Evolutionary conservation across 2,888 invertebrate genomes (phyloP).

Genomic region (Onthophagus sagittarius): DNA sequence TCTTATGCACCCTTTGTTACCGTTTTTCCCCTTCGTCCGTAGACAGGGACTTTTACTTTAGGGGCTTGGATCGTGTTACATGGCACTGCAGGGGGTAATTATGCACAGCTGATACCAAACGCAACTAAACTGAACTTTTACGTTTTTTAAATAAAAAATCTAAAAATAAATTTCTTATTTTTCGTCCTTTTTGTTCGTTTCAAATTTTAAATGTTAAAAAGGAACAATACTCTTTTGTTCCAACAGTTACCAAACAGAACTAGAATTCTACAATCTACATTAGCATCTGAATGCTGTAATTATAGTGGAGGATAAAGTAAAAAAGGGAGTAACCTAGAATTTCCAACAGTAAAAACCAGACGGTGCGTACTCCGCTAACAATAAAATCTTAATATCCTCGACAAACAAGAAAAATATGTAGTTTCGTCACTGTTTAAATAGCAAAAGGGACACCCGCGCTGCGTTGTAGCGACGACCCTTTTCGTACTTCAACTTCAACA

Average conservation of each 20-base stretch:
- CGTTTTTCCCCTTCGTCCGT: not conserved
- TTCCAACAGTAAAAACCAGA: conserved; percentile 9
- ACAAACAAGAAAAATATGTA: conserved; percentile 5
- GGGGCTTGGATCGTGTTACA: not conserved
- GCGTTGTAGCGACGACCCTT: not conserved
- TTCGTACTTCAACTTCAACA: not conserved
- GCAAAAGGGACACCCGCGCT: not conserved
- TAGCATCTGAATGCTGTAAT: conserved; percentile 8
- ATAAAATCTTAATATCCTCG: conserved; percentile 9
- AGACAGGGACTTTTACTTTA: not conserved
- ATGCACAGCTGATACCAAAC: not conserved
- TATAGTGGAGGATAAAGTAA: conserved; percentile 8
- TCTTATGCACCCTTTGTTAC: not conserved
- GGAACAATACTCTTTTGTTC: not conserved
- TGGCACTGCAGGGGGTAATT: not conserved
- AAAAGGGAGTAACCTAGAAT: not conserved
- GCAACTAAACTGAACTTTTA: too few species aligned
- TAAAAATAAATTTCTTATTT: too few species aligned
- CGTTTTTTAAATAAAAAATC: too few species aligned
- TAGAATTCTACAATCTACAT: not conserved
- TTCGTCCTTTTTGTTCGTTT: not conserved
- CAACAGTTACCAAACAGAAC: not conserved
- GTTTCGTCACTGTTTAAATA: not conserved
- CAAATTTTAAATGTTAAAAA: not conserved
- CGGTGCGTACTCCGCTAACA: not conserved